Conservation (phyloP, 2,888 invertebrate genomes). For the Pristionchus exspectatus region DNA sequence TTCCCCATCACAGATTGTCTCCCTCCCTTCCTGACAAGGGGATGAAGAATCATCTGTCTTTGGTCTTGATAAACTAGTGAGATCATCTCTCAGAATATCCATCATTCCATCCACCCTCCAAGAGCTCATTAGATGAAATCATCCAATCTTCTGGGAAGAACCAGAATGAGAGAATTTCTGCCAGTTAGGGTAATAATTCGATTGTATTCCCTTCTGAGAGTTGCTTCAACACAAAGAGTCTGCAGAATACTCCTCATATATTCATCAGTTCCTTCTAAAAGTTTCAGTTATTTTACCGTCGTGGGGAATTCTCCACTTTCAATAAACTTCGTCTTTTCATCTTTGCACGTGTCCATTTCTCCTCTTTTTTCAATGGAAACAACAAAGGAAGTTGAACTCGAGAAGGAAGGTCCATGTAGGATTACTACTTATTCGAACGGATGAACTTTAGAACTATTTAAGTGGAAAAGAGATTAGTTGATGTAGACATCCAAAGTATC, state of each 20-base stretch:
- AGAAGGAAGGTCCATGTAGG: background rate
- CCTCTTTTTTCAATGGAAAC: background rate
- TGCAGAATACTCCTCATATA: background rate
- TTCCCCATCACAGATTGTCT: background rate
- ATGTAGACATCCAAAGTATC: background rate
- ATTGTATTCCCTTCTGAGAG: background rate
- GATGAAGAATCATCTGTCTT: background rate
- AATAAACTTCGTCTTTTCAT: background rate
- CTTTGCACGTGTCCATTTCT: background rate
- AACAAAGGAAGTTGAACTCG: background rate
- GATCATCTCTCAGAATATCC: background rate
- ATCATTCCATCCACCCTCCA: conserved; percentile 19
- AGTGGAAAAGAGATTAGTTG: background rate
- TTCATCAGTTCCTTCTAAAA: background rate
- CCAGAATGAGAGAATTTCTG: background rate
- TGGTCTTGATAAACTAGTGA: background rate
- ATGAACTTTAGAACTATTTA: background rate
- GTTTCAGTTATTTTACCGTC: background rate
- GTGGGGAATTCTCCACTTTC: background rate
- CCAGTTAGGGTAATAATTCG: background rate
- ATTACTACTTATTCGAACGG: background rate
- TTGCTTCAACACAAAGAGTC: background rate
- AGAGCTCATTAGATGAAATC: conserved; percentile 9
- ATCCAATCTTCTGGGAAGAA: background rate
- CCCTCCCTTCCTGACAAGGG: too few relatives aligned